A percentile compares a stretch with the other conserved stretches of the same genome.
phyloP scores from a whole-genome alignment of 2,797 vertebrate species.

The Dromococcyx pavoninus region DNA sequence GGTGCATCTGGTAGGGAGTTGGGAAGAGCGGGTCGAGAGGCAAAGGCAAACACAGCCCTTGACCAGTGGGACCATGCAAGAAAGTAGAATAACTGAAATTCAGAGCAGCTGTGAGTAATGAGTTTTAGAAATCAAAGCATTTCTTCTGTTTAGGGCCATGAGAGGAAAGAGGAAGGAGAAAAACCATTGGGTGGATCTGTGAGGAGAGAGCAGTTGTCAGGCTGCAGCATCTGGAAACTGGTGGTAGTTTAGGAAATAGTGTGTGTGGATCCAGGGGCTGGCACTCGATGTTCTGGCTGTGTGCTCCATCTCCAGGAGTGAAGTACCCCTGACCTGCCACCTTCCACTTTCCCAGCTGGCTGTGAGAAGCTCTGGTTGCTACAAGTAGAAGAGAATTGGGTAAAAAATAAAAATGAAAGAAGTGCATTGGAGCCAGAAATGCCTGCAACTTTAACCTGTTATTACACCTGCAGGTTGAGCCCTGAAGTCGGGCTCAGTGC shows the following conservation, averaged over 20 bases:
- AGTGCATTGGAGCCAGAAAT: not conserved
- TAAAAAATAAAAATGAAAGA: not conserved
- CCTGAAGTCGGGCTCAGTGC: not conserved
- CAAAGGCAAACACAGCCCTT: not conserved
- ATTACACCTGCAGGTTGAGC: not conserved
- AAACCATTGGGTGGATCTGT: not conserved
- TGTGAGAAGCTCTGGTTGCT: not conserved
- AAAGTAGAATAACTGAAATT: not conserved
- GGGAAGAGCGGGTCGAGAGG: not conserved
- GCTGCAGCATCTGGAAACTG: not conserved
- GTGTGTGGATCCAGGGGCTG: rapidly evolving
- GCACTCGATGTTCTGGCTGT: rapidly evolving
- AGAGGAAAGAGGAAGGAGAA: not conserved
- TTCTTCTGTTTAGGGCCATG: not conserved
- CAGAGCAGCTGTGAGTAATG: not conserved
- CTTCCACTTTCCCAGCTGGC: not conserved
- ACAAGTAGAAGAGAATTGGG: not conserved
- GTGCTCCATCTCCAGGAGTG: not conserved
- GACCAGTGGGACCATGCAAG: not conserved
- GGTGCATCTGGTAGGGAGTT: not conserved
- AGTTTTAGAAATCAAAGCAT: not conserved
- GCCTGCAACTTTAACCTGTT: not conserved
- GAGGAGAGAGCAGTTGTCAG: not conserved
- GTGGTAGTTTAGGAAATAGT: not conserved
- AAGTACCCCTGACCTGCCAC: not conserved